phyloP scores from a whole-genome alignment of 2,797 vertebrate genomes.

The Decapterus maruadsi region DNA sequence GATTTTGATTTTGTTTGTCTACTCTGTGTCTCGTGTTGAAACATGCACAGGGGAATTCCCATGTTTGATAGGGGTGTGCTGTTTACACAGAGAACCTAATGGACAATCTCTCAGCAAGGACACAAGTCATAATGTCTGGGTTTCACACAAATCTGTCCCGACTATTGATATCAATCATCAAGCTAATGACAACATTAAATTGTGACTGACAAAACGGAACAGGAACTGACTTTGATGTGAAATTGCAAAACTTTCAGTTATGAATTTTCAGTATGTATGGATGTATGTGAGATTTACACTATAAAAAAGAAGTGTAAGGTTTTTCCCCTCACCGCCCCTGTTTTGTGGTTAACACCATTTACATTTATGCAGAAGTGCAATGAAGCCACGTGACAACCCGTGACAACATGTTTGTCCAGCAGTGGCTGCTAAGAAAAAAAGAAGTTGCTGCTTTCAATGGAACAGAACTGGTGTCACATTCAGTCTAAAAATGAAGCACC shows the following conservation, averaged over 20 bases:
- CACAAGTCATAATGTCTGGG: conserved; percentile 4
- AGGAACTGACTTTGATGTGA: neutral
- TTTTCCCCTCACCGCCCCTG: neutral
- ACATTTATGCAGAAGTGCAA: conserved; percentile 8
- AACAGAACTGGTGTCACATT: conserved; percentile 66
- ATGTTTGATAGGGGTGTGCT: conserved; percentile 31
- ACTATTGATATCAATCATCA: neutral
- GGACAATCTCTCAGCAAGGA: neutral
- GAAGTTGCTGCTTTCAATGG: conserved; percentile 67
- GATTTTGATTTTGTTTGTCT: conserved; percentile 20
- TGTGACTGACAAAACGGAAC: neutral
- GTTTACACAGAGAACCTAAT: conserved; percentile 29
- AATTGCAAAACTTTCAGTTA: neutral
- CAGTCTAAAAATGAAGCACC: conserved; percentile 53
- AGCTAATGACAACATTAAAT: neutral
- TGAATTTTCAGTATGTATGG: neutral
- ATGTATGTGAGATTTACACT: neutral
- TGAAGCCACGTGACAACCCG: conserved; percentile 15
- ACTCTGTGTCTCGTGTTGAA: conserved; percentile 1
- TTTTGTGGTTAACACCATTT: neutral
- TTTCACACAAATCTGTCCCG: conserved; percentile 7
- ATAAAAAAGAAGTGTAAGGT: neutral
- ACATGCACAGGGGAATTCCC: conserved; percentile 53
- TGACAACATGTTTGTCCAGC: conserved; percentile 49
- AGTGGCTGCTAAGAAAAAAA: conserved; percentile 46